phyloP scores from a whole-genome alignment of 2,888 invertebrate genomes.

The Cepaea hortensis region DNA sequence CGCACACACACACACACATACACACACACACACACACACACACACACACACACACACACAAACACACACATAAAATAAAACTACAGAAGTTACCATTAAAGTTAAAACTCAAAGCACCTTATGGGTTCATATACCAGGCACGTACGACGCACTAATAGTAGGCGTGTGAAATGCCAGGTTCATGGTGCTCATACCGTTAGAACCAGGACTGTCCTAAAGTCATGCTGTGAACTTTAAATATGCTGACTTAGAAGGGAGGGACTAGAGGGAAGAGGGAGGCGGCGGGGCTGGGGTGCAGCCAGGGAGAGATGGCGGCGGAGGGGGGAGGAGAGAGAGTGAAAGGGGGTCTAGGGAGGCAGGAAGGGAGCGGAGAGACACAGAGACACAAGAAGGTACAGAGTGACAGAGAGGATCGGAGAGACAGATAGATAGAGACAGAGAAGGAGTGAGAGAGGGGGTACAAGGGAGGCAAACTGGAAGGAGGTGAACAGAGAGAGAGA shows the following conservation, averaged over 20 bases:
- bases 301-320: background rate
- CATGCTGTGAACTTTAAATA: too few species aligned
- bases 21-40: background rate
- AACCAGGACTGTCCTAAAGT: too few species aligned
- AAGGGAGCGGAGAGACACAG: background rate
- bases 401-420: background rate
- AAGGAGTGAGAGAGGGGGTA: background rate
- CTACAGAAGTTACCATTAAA: background rate
- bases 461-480: background rate
- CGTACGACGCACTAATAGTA: too few species aligned
- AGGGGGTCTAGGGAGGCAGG: background rate
- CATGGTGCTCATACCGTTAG: too few species aligned
- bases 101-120: too few species aligned
- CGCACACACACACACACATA: background rate
- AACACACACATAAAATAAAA: background rate
- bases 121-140: too few species aligned
- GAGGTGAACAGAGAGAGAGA: background rate
- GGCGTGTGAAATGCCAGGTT: too few species aligned
- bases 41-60: background rate
- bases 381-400: background rate
- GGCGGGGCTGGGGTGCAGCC: background rate
- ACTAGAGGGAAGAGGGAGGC: background rate
- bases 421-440: background rate
- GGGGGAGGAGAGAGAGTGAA: background rate
- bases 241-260: background rate